Conservation (phyloP, 2,797 vertebrate genomes). For the Manis javanica region DNA sequence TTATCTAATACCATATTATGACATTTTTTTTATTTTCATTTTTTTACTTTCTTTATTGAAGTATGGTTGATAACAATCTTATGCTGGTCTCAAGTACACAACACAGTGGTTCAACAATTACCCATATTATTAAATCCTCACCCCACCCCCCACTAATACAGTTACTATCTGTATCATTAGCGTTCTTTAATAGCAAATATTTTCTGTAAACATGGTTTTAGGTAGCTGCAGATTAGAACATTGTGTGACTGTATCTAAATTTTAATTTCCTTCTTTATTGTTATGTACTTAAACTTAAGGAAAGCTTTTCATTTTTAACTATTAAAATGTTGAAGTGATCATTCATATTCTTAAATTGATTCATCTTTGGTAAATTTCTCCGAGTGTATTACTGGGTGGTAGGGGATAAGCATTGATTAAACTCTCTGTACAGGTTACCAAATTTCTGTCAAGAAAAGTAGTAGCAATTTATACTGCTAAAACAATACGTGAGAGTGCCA, state of each 20-base stretch:
- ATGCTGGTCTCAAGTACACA: too few species aligned
- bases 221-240: not conserved
- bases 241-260: not conserved
- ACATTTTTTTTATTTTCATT: not conserved
- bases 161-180: not conserved
- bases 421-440: not conserved
- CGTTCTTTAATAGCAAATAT: slow-evolving; percentile 1
- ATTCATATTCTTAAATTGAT: not conserved
- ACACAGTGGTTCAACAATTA: too few species aligned
- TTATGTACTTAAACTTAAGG: not conserved
- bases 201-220: not conserved
- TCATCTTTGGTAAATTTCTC: not conserved
- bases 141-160: too few species aligned
- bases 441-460: not conserved
- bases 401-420: not conserved
- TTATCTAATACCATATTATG: not conserved
- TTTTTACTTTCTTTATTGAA: too few species aligned
- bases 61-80: too few species aligned
- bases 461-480: not conserved
- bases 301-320: not conserved
- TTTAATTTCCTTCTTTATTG: slow-evolving; percentile 23
- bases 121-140: too few species aligned
- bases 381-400: not conserved
- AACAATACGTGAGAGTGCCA: not conserved
- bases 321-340: not conserved